Percentiles rank a stretch among this genome's conserved stretches.
Evolutionary conservation across 2,113 vertebrate genomes (phyloP).

Genomic region (Nibea coibor): DNA sequence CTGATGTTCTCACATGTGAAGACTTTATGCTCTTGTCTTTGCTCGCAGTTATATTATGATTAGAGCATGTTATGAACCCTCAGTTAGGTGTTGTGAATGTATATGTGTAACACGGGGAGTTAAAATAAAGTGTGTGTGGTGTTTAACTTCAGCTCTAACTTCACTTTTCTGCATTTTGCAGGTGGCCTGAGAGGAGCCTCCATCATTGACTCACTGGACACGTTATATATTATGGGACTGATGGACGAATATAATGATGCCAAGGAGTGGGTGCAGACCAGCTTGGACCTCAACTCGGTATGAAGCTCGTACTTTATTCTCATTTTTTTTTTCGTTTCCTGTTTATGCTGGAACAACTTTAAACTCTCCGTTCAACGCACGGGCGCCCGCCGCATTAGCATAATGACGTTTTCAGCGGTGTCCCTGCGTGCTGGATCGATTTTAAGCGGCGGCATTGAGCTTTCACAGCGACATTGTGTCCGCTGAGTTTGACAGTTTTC

Average conservation of each 20-base stretch:
- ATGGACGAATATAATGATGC: slow-evolving; percentile 95
- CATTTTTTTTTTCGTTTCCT: neutral
- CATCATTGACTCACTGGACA: slow-evolving; percentile 95
- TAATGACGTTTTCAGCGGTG: slow-evolving; percentile 48
- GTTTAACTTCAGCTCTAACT: neutral
- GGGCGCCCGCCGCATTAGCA: slow-evolving; percentile 1
- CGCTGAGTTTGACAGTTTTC: slow-evolving; percentile 48
- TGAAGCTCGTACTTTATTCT: slow-evolving; percentile 64
- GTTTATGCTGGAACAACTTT: neutral
- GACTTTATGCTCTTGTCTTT: neutral
- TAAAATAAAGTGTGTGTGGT: neutral
- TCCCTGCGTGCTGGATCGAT: slow-evolving; percentile 51
- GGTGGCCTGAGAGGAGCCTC: slow-evolving; percentile 95
- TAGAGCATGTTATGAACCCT: neutral
- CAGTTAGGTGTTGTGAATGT: neutral
- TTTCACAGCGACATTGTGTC: slow-evolving; percentile 52
- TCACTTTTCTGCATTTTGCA: slow-evolving; percentile 66
- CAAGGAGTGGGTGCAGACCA: slow-evolving; percentile 93
- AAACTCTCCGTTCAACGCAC: neutral
- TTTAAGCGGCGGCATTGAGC: slow-evolving; percentile 53
- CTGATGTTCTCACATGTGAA: neutral
- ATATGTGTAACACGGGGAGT: neutral
- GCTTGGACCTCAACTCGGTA: slow-evolving; percentile 94
- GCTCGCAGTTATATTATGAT: neutral
- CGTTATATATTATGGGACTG: slow-evolving; percentile 96